Evolutionary conservation across 2,888 invertebrate species (phyloP), one percentile per base, ranked within the genome.

Genomic region (Ceramica pisi): DNA sequence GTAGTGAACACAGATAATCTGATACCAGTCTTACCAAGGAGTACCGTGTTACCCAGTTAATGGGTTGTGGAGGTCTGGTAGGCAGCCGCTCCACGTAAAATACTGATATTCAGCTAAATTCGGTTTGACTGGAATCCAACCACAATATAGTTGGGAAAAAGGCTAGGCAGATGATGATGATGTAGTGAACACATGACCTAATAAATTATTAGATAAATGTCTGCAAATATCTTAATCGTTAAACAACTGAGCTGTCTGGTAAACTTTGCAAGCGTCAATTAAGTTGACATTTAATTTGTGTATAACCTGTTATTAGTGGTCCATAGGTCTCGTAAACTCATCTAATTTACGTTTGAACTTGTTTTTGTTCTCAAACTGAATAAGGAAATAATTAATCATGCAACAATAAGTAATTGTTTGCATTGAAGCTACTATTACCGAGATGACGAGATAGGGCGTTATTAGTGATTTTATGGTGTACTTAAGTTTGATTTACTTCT

Each of bases 381-480:
- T 80, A 83, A 86, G 89, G 85, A 87, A 88, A 85, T 74, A 83
- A 88, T 89, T 81, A 83, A 85, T 86, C 76, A 85, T 81, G 75
- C 79, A 71, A 72, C 75, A 67, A 38, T 57, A 57, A 69, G 68
- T 82, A 84, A 85, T 85, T 85, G 81, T 83, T 83, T 81, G 65
- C 80, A 81, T 83, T 84, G 70, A 83, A 75, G 71, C 57, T 67
- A 76, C 77, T 81, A 80, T 87, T 87, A 81, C 78, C 9, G 16
- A 80, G 77, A 79, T 81, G 65, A 59, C 78, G 75, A 78, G 80
- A 82, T 84, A 82, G 62, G 68, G 60, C 68, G 71, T 75, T 79
- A 86, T 78, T 82, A 82, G 81, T 83, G 79, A 82, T 85, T 86
- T 85, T 87, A 89, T 87, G 80, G 73, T 77, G 81, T 81, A 79